Evolutionary conservation across 2,113 vertebrate species (phyloP).

Genomic region (Cathartes aura): DNA sequence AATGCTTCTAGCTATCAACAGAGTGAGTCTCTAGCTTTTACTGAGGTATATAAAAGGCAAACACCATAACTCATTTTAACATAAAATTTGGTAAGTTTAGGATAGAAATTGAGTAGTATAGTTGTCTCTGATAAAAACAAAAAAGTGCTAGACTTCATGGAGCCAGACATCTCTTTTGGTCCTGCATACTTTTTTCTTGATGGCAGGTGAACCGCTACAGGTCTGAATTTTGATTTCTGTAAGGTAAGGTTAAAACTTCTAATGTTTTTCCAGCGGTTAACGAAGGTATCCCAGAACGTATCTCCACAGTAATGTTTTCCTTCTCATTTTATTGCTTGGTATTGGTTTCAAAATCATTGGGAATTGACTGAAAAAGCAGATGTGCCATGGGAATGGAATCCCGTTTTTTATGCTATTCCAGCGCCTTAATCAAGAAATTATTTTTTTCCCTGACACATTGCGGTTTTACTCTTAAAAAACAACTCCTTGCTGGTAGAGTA

Average conservation of each 20-base stretch:
- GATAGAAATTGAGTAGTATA: not conserved
- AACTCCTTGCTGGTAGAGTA: not conserved
- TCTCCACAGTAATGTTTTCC: not conserved
- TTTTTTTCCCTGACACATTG: not conserved
- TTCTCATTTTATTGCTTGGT: not conserved
- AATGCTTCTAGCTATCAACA: not conserved
- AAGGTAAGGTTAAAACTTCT: not conserved
- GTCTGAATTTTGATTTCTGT: not conserved
- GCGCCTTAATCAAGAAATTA: not conserved
- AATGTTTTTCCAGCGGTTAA: not conserved
- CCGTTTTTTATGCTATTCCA: not conserved
- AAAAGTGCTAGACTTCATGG: not conserved
- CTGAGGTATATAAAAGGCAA: not conserved
- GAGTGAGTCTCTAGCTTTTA: not conserved
- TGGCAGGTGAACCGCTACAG: not conserved
- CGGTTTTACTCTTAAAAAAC: not conserved
- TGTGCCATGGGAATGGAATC: not conserved
- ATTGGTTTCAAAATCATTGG: not conserved
- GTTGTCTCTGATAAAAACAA: not conserved
- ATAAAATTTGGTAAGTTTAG: not conserved
- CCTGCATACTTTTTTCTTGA: not conserved
- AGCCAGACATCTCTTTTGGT: not conserved
- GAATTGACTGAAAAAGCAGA: not conserved
- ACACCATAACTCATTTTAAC: not conserved
- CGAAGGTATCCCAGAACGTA: not conserved